Percentiles rank a stretch among this genome's conserved stretches.
phyloP scores from a whole-genome alignment of 2,113 vertebrate genomes.

The Hassar affinis region DNA sequence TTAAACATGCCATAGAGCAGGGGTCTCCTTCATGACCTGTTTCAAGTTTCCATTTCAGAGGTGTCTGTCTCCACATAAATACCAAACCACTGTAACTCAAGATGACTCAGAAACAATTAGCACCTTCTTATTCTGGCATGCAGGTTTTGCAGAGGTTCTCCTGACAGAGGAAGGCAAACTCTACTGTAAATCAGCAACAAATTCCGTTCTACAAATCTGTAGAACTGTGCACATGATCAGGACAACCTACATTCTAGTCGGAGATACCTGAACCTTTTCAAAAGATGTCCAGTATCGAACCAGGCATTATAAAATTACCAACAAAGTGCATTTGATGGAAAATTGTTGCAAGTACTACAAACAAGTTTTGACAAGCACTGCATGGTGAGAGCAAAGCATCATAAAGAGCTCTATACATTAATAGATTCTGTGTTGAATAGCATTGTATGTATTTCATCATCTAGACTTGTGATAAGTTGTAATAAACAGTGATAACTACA shows the following conservation, averaged over 20 bases:
- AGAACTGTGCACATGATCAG: background rate
- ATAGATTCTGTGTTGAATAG: background rate
- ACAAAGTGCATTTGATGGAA: background rate
- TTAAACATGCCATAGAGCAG: constrained; percentile 11
- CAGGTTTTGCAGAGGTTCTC: constrained; percentile 63
- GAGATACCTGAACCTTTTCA: background rate
- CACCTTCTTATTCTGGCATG: constrained; percentile 48
- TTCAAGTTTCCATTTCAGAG: constrained; percentile 76
- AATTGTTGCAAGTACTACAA: background rate
- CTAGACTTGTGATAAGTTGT: background rate
- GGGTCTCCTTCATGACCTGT: constrained; percentile 69
- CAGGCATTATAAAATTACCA: background rate
- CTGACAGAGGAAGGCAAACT: background rate
- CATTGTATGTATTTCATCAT: background rate
- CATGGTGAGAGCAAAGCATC: background rate
- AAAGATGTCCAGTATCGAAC: background rate
- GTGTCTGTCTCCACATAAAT: constrained; percentile 73
- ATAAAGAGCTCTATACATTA: background rate
- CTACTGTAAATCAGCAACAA: background rate
- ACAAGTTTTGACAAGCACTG: background rate
- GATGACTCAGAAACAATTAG: constrained; percentile 72
- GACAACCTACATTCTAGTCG: background rate
- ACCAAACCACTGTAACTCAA: constrained; percentile 76
- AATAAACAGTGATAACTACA: background rate
- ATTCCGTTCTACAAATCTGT: background rate